Evolutionary conservation across 2,888 invertebrate species (phyloP), one percentile per base, ranked within the genome.

Genomic region (Metacarcinus magister): DNA sequence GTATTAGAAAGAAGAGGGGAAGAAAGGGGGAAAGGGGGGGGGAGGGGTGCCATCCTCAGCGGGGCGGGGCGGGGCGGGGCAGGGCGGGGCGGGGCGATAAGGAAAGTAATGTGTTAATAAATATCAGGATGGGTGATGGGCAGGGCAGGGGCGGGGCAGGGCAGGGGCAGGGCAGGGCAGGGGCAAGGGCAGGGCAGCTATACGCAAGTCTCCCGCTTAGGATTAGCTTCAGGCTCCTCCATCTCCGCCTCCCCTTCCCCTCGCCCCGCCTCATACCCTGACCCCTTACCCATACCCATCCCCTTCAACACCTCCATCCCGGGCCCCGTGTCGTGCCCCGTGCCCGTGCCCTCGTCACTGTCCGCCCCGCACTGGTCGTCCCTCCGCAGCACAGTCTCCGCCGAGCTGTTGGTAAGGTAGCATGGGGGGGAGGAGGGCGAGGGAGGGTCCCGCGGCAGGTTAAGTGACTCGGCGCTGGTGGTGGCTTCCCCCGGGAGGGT

Each of bases 151-250:
- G 16, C 90, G 13, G 13, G 89, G 32, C 90, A 90, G 87, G 28
- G 32, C 32, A 28, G 39, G 44, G 89, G 32, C 90, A 43, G 87
- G 28, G 87, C 87, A 87, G 39, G 44, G 90, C 44, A 39, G 90
- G 90, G 28, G 2, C 44, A 43, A 43, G n/a, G 91, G 91, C 10
- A 46, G 23, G 46, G 46, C 5, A 0, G 23, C 91, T 91, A 91
- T 46, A 96, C 96, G 82, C 96, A 96, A n/a, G 96, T 96, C 43
- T 96, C 96, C 54, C 94, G 67, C 96, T 96, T 96, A n/a, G 96
- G 92, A 87, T 95, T 95, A 54, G 94, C 60, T 89, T 96, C 94
- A 13, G 96, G 43, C 46, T 96, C 91, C 82, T 93, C 95, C 60
- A 60, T 44, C 28, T 48, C 92, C 39, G 16, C 87, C 28, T 93